phyloP scores from a whole-genome alignment of 2,797 vertebrate genomes.

The Poliocrania exsul region DNA sequence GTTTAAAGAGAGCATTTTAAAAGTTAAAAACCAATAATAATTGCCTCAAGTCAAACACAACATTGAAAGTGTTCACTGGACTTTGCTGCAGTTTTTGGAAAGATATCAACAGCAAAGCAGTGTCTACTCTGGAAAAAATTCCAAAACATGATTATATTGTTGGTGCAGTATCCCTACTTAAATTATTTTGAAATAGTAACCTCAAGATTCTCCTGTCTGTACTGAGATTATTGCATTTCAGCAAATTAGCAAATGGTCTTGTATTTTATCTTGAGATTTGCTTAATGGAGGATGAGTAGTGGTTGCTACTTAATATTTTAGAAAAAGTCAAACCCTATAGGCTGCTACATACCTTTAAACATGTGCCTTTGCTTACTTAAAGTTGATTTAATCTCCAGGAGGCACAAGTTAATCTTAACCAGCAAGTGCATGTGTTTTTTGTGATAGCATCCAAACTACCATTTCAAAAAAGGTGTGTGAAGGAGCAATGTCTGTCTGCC shows the following conservation, averaged over 20 bases:
- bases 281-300: neutral
- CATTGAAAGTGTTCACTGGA: neutral
- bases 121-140: neutral
- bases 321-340: neutral
- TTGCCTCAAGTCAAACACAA: neutral
- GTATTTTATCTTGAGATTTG: neutral
- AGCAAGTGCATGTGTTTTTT: neutral
- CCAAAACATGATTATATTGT: neutral
- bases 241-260: neutral
- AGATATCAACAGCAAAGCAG: neutral
- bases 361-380: neutral
- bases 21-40: neutral
- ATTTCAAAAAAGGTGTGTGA: neutral
- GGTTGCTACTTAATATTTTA: neutral
- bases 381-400: neutral
- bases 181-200: neutral
- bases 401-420: neutral
- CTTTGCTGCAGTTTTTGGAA: neutral
- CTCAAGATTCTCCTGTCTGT: neutral
- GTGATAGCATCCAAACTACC: neutral
- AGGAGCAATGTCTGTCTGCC: neutral
- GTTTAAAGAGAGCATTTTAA: neutral
- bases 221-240: neutral
- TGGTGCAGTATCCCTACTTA: neutral
- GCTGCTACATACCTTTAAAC: neutral